Base-by-base conservation (phyloP, 2,797 vertebrate species). In the Lepus oiostolus region DNA sequence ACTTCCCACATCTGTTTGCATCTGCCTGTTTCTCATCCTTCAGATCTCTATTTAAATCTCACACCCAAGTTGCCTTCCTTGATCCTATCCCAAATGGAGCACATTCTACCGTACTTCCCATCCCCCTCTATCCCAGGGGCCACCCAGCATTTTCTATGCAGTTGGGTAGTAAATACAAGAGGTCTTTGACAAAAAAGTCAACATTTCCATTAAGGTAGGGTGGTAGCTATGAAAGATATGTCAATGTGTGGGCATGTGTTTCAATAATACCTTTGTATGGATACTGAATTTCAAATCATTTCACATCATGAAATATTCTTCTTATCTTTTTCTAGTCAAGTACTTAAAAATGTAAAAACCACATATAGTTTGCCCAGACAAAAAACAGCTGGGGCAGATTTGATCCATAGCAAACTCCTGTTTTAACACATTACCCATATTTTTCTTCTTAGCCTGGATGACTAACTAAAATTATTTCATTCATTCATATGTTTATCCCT, bases 281-380 rank as follows among this genome's bases (percentile, higher is more conserved):
- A 80, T 62, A 21, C 2, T 82, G 26, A 83, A 79, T 58, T 17
- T 58, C 54, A 58, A 21, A 58, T 58, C 19, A 58, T 16, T 21
- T 58, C 54, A 58, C 16, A 13, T 72, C n/a, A 93, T 85, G 9
- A 89, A 90, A 83, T 67, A n/a, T 2, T 50, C 24, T 16, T n/a
- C 32, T 90, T 74, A n/a, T 81, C n/a, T 2, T 70, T 17, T 14
- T 6, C 10, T 4, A 30, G 26, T 13, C 10, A 72, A 85, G 74
- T 30, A 62, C 75, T 94, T 79, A 60, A 90, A 92, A 88, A 89
- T 12, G 4, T 63, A 52, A 80, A 89, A 86, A 58, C 8, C 17
- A 72, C 35, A 35, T 52, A 92, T n/a, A 60, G 63, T n/a, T 86
- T 3, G 21, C 32, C 38, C 50, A 63, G 32, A 22, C 42, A 85